Base-by-base conservation (phyloP, 2,797 vertebrate genomes). In the Anguilla marmorata region DNA sequence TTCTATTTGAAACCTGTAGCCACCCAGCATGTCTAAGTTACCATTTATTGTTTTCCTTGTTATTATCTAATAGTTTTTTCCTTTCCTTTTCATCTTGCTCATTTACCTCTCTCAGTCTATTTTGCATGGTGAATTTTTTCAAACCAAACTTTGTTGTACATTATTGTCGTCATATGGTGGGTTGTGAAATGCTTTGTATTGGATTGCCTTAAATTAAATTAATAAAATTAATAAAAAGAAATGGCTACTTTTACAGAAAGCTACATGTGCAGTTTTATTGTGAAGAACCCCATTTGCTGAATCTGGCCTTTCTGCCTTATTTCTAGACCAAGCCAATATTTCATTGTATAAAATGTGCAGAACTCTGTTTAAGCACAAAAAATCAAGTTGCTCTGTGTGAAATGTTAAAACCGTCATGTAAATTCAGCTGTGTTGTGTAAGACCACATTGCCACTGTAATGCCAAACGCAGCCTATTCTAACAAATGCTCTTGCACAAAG, bases 131-230 rank as follows among this genome's bases (percentile, higher is more conserved):
- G 93, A 95, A 94, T 93, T 85, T 96, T 96, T 94, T 92, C 95
- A 94, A 94, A 94, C 93, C 93, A 93, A 93, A 93, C 93, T 91
- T 85, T 88, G 37, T 95, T 94, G 93, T 95, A 95, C 95, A 95
- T 93, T 91, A 95, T 93, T 94, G 93, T 96, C 89, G 93, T 96
- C 91, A 95, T 95, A 93, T 92, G 93, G 95, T 96, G 96, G 93
- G 94, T 95, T 96, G 95, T 96, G 94, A 96, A 95, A 95, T 95
- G 92, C 94, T 96, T 96, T 96, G 96, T 96, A 96, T 96, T 96
- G 95, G 95, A 96, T 96, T 96, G 96, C 95, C 95, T 96, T 96
- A 96, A 96, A 89, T 94, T 86, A 95, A 37, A 37, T 37, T 37
- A 37, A 37, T 37, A 37, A 93, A 92, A 95, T 93, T 92, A 96